Evolutionary conservation across 1,140 invertebrate genomes (phyloP).

Genomic region (Wiebesia pumilae): DNA sequence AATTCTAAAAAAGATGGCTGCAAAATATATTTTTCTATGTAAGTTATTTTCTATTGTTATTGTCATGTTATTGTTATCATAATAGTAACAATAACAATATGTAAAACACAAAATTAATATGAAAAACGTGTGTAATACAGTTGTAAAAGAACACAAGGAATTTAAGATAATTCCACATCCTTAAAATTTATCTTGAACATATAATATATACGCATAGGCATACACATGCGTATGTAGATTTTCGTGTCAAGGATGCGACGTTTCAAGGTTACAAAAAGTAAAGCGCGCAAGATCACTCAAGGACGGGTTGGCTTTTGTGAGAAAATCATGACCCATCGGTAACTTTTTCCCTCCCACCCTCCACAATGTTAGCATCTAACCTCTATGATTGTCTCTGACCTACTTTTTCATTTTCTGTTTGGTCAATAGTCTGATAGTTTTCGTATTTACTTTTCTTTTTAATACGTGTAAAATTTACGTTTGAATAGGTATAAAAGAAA

Average conservation of each 20-base stretch:
- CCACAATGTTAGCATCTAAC: background rate
- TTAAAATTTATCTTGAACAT: slow-evolving; percentile 21
- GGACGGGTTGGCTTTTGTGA: slow-evolving; percentile 41
- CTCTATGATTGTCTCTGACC: background rate
- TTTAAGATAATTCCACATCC: slow-evolving; percentile 17
- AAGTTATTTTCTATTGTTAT: no score
- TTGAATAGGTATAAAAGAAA: no score
- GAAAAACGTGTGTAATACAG: no score
- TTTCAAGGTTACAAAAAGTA: slow-evolving; percentile 45
- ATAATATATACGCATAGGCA: background rate
- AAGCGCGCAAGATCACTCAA: slow-evolving; percentile 38
- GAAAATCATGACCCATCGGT: slow-evolving; percentile 46
- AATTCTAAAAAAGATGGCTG: no score
- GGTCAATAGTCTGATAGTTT: no score
- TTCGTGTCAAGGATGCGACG: slow-evolving; percentile 45
- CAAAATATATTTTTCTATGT: no score
- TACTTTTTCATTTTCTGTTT: background rate
- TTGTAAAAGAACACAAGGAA: background rate
- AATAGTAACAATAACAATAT: no score
- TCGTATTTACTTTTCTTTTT: no score
- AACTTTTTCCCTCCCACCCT: background rate
- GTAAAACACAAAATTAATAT: no score
- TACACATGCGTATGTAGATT: slow-evolving; percentile 14
- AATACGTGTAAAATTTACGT: no score
- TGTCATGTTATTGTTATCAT: no score